Conservation (phyloP, 2,888 invertebrate genomes). For the Julus scandinavius region DNA sequence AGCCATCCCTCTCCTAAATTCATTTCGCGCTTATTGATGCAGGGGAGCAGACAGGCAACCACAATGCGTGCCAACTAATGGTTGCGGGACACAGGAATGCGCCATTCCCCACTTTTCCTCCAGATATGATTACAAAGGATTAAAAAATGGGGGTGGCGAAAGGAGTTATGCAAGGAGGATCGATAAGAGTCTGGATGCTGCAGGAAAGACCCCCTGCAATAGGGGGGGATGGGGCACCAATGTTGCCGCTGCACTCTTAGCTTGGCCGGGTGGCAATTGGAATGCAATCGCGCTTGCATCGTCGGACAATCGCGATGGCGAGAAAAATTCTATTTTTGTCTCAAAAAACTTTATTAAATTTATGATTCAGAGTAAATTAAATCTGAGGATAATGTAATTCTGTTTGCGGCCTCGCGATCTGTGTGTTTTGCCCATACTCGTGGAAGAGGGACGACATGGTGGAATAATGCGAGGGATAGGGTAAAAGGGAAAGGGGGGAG, state of each 20-base stretch:
- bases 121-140: conserved; percentile 42
- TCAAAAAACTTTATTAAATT: conserved; percentile 54
- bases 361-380: conserved; percentile 55
- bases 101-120: conserved; percentile 28
- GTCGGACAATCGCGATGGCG: conserved; percentile 47
- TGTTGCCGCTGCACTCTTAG: not conserved
- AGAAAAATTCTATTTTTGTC: conserved; percentile 50
- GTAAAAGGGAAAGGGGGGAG: not conserved
- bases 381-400: conserved; percentile 51
- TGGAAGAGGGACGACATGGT: conserved; percentile 8
- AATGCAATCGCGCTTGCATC: conserved; percentile 26
- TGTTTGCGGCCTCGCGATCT: conserved; percentile 50
- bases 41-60: conserved; percentile 1
- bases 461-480: not conserved
- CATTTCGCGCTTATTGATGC: not conserved
- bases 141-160: not conserved
- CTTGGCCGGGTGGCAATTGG: not conserved
- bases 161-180: not conserved
- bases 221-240: not conserved
- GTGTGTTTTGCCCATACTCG: not conserved
- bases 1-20: not conserved
- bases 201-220: not conserved
- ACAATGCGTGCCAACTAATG: conserved; percentile 14
- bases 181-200: not conserved
- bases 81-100: conserved; percentile 38